A percentile compares a stretch with the other conserved stretches of the same genome.
phyloP scores from a whole-genome alignment of 2,113 vertebrate species.

The Festucalex cinctus region DNA sequence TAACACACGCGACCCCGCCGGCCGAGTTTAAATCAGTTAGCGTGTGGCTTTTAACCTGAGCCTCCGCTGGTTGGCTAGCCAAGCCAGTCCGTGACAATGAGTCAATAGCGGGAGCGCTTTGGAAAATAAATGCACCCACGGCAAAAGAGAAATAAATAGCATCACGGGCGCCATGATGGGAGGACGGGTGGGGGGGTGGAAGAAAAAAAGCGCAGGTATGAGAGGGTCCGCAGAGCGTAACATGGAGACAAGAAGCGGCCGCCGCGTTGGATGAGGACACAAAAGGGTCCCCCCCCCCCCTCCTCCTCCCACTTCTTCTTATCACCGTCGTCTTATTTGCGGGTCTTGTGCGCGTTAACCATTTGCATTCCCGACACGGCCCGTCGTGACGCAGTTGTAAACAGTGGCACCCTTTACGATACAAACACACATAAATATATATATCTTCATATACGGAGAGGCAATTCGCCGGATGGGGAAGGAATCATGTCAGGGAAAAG shows the following conservation, averaged over 20 bases:
- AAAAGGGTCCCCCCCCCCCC: slow-evolving; percentile 35
- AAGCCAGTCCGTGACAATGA: slow-evolving; percentile 70
- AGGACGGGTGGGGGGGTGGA: slow-evolving; percentile 41
- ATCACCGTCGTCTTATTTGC: slow-evolving; percentile 24
- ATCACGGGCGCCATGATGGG: slow-evolving; percentile 65
- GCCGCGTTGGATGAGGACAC: slow-evolving; percentile 65
- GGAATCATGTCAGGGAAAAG: slow-evolving; percentile 78
- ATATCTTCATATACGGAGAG: slow-evolving; percentile 51
- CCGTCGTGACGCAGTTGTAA: slow-evolving; percentile 44
- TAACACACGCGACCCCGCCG: slow-evolving; percentile 48
- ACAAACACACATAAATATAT: slow-evolving; percentile 39
- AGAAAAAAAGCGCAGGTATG: slow-evolving; percentile 61
- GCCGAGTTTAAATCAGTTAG: slow-evolving; percentile 58
- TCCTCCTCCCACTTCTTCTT: slow-evolving; percentile 35
- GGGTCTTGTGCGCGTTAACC: slow-evolving; percentile 19
- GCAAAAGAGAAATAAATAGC: slow-evolving; percentile 70
- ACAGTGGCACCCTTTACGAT: slow-evolving; percentile 46
- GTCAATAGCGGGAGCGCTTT: slow-evolving; percentile 69
- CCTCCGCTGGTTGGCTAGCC: slow-evolving; percentile 62
- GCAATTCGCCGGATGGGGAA: slow-evolving; percentile 63
- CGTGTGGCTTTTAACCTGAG: slow-evolving; percentile 61
- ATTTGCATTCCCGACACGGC: slow-evolving; percentile 48
- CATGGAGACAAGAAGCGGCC: slow-evolving; percentile 70
- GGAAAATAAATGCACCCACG: slow-evolving; percentile 76
- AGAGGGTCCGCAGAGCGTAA: slow-evolving; percentile 72